Conservation (phyloP, 2,888 invertebrate genomes). For the Brachyopa scutellaris region DNA sequence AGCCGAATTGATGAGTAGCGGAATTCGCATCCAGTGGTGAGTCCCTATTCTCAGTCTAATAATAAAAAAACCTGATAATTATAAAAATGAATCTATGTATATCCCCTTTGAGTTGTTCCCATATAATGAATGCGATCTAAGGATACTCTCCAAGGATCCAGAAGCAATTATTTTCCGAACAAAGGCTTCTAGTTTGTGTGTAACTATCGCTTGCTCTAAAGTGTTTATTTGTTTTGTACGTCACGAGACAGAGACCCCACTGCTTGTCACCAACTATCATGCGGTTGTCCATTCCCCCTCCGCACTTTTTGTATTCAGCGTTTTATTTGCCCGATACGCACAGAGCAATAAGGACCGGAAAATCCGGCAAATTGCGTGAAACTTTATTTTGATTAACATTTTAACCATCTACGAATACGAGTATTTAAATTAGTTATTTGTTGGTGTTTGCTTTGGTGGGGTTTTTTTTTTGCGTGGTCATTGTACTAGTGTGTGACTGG, state of each 20-base stretch:
- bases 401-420: no score
- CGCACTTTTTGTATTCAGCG: not conserved
- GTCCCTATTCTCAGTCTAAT: conserved; percentile 28
- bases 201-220: conserved; percentile 36
- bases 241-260: no score
- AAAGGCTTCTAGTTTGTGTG: conserved; percentile 50
- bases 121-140: not conserved
- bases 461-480: conserved; percentile 5
- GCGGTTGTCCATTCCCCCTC: no score
- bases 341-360: not conserved
- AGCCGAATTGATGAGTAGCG: conserved; percentile 12
- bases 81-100: conserved; percentile 42
- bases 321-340: conserved; percentile 28
- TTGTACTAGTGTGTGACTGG: not conserved
- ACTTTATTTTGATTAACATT: conserved; percentile 49
- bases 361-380: conserved; percentile 39
- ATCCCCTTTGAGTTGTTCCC: conserved; percentile 39
- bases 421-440: conserved; percentile 48
- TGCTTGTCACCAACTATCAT: no score
- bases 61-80: conserved; percentile 30
- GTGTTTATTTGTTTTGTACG: conserved; percentile 47
- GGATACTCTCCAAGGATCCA: conserved; percentile 29
- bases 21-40: conserved; percentile 25
- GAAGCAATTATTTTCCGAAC: conserved; percentile 59
- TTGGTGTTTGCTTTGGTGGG: conserved; percentile 26